phyloP scores from a whole-genome alignment of 1,140 invertebrate genomes.

The Drosophila equinoxialis region DNA sequence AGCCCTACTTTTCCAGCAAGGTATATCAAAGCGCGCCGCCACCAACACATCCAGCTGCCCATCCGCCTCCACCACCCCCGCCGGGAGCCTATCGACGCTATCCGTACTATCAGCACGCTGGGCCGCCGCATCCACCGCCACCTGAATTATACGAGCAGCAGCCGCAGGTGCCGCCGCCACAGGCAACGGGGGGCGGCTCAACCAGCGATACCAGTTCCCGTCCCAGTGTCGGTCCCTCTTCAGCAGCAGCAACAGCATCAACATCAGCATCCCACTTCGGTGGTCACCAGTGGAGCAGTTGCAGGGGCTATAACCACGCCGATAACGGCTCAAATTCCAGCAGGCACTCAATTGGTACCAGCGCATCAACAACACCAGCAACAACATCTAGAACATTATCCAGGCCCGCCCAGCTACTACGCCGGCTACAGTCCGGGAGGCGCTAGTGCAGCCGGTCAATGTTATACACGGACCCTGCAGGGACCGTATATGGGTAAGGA shows the following conservation, averaged over 20 bases:
- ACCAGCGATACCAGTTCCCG: constrained; percentile 17
- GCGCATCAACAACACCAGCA: constrained; percentile 44
- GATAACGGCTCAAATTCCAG: constrained; percentile 29
- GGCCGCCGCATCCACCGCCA: constrained; percentile 59
- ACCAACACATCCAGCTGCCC: constrained; percentile 69
- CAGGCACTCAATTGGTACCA: constrained; percentile 43
- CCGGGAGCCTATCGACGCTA: constrained; percentile 64
- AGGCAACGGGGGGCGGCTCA: constrained; percentile 22
- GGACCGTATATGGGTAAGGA: constrained; percentile 87
- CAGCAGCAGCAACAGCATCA: constrained; percentile 23
- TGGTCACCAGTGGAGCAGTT: constrained; percentile 31
- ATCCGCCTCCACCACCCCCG: constrained; percentile 82
- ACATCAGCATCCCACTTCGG: constrained; percentile 27
- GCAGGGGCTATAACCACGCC: constrained; percentile 29
- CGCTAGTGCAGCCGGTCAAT: constrained; percentile 84
- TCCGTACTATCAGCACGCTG: constrained; percentile 65
- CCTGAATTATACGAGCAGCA: constrained; percentile 55
- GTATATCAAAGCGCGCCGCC: constrained; percentile 82
- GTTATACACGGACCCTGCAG: constrained; percentile 87
- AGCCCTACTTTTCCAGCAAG: constrained; percentile 82
- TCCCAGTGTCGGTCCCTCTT: constrained; percentile 16
- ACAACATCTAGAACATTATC: constrained; percentile 83
- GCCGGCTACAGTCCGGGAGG: constrained; percentile 86
- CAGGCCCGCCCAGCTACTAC: constrained; percentile 86
- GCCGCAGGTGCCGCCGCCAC: constrained; percentile 44